Conservation (phyloP, 2,888 invertebrate genomes). For the Patella depressa region DNA sequence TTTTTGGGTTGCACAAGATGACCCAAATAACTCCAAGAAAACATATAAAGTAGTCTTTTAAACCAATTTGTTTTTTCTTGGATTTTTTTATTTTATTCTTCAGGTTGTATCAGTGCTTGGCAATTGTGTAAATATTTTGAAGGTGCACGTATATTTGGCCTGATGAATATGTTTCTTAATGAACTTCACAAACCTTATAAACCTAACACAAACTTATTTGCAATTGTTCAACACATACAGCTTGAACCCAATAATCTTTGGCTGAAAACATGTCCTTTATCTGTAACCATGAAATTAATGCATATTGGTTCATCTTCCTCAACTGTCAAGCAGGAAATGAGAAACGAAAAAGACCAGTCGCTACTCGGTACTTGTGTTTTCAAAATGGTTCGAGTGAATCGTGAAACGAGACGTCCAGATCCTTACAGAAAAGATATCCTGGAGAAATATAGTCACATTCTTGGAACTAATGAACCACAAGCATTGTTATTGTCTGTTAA, state of each 20-base stretch:
- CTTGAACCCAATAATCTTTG: not conserved
- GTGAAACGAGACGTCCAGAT: not conserved
- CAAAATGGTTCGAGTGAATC: not conserved
- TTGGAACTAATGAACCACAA: not conserved
- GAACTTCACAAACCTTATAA: not conserved
- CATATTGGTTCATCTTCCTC: not conserved
- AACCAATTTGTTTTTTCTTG: too few relatives aligned
- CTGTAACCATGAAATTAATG: not conserved
- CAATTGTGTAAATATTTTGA: not conserved
- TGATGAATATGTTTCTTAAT: not conserved
- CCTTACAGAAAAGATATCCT: not conserved
- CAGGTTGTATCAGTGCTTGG: slow-evolving; percentile 8
- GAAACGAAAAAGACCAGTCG: not conserved
- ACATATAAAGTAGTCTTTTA: too few relatives aligned
- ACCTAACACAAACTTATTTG: not conserved
- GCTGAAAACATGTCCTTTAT: not conserved
- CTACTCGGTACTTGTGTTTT: not conserved
- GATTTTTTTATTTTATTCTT: not conserved
- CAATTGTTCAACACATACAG: not conserved
- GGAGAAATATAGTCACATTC: not conserved
- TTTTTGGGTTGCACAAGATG: too few relatives aligned
- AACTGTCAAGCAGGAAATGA: not conserved
- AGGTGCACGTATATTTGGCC: not conserved
- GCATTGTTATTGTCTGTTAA: not conserved
- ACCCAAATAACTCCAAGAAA: too few relatives aligned